phyloP scores from a whole-genome alignment of 2,888 invertebrate genomes.

The Alsophila aescularia region DNA sequence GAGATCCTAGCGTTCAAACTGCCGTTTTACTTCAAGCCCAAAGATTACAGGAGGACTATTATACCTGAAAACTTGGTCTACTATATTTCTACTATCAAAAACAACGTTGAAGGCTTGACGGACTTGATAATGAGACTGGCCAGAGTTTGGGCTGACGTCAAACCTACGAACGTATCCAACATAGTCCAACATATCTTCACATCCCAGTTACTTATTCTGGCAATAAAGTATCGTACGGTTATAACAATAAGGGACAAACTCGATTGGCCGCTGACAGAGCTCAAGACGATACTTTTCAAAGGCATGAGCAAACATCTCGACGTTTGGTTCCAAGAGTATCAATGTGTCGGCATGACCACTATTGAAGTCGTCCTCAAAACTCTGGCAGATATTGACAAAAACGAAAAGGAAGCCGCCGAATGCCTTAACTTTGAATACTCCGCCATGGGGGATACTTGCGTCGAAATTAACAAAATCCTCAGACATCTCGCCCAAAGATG shows the following conservation, averaged over 20 bases:
- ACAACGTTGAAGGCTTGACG: constrained; percentile 51
- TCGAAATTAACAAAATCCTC: constrained; percentile 77
- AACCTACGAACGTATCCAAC: constrained; percentile 85
- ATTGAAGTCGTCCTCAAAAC: constrained; percentile 87
- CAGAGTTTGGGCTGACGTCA: constrained; percentile 88
- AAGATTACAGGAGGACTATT: constrained; percentile 84
- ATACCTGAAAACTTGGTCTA: constrained; percentile 85
- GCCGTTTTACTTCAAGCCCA: constrained; percentile 70
- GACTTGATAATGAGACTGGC: constrained; percentile 83
- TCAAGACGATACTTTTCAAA: constrained; percentile 83
- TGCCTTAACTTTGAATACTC: constrained; percentile 88
- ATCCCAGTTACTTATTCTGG: constrained; percentile 86
- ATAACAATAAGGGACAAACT: constrained; percentile 55
- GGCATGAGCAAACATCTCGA: constrained; percentile 90
- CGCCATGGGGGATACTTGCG: constrained; percentile 75
- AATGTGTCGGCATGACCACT: constrained; percentile 90
- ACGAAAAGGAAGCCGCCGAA: constrained; percentile 66
- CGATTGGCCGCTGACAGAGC: constrained; percentile 56
- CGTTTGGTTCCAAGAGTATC: constrained; percentile 83
- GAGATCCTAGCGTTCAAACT: constrained; percentile 82
- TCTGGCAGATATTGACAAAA: constrained; percentile 67
- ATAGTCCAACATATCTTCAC: constrained; percentile 89
- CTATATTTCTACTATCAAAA: constrained; percentile 80
- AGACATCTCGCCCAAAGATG: constrained; percentile 67
- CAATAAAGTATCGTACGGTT: constrained; percentile 76